Percentiles rank a stretch among this genome's conserved stretches.
Conservation (phyloP, 1,140 invertebrate genomes). For the Aleiodes sp. region DNA sequence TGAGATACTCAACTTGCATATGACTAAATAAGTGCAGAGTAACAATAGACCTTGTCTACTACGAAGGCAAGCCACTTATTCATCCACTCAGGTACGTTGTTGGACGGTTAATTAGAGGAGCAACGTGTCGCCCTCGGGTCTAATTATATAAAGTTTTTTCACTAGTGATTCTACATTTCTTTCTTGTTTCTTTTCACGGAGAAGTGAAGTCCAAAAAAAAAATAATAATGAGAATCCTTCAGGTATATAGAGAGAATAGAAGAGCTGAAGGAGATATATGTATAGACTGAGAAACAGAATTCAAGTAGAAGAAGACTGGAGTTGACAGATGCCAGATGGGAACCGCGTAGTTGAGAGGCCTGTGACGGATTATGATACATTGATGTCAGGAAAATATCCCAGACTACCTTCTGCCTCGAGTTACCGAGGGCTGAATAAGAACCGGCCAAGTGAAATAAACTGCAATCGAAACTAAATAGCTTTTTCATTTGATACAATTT, state of each 20-base stretch:
- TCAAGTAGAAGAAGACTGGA: not conserved
- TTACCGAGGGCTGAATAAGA: not conserved
- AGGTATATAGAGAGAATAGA: not conserved
- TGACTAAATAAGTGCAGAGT: constrained; percentile 37
- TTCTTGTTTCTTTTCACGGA: constrained; percentile 14
- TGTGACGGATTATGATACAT: constrained; percentile 9
- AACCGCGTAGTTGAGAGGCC: not conserved
- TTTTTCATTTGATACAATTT: not conserved
- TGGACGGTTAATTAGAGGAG: constrained; percentile 63
- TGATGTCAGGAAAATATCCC: not conserved
- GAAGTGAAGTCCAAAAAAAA: not conserved
- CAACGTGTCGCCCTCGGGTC: constrained; percentile 58
- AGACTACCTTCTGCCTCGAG: not conserved
- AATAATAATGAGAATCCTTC: not conserved
- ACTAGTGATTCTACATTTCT: constrained; percentile 18
- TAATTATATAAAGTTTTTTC: constrained; percentile 60
- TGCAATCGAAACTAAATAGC: not conserved
- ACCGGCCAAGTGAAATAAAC: not conserved
- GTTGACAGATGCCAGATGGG: not conserved
- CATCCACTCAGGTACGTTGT: constrained; percentile 54
- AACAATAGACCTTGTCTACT: constrained; percentile 19
- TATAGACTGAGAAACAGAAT: not conserved
- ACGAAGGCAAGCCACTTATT: constrained; percentile 49
- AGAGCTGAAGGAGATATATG: not conserved
- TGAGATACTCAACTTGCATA: not conserved